Base-by-base conservation (phyloP, 2,113 vertebrate genomes). In the Mobula birostris region DNA sequence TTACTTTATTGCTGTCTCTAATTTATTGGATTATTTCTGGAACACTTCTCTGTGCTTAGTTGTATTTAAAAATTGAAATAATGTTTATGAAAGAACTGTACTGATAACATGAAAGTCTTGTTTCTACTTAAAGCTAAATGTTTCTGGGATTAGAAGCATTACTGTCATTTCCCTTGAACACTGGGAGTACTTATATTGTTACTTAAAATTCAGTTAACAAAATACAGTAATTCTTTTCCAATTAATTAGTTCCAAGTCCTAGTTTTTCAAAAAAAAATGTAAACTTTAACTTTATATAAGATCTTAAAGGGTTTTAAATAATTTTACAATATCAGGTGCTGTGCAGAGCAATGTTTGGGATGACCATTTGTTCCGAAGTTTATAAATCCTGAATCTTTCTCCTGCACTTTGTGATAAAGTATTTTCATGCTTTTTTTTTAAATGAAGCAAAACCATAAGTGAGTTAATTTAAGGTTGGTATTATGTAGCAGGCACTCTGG, bases 51-150 rank as follows among this genome's bases (percentile, higher is more conserved):
- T n/a, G 29, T 32, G n/a, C n/a, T 90, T 66, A n/a, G 27, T n/a
- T 32, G 83, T 1, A 19, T 66, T 90, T 32, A 90, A 90, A 63
- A 90, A 90, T 90, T 90, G 29, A 66, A 66, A 32, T 90, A 90
- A 90, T 19, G 29, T 68, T 68, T 66, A 66, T 90, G 85, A 66
- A 90, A 15, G 85, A 66, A 66, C n/a, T 66, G 61, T 90, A 11
- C 29, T 66, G 61, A 32, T 61, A 68, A n/a, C 27, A 66, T n/a
- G 58, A 88, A 63, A 63, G n/a, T 66, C n/a, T 90, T 5, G 2
- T 5, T 90, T 17, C 61, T 61, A 90, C 6, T 90, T 32, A 2
- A 90, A 66, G 32, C 29, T 66, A 68, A 32, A 90, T 7, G 61
- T 32, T 19, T 66, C 61, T 8, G 61, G 61, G 61, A 63, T 66